These are phyloP conservation scores for Malurus leucopterus DNA, from an alignment of 2,797 vertebrate genomes.

Conservation along the genomic window DNA sequence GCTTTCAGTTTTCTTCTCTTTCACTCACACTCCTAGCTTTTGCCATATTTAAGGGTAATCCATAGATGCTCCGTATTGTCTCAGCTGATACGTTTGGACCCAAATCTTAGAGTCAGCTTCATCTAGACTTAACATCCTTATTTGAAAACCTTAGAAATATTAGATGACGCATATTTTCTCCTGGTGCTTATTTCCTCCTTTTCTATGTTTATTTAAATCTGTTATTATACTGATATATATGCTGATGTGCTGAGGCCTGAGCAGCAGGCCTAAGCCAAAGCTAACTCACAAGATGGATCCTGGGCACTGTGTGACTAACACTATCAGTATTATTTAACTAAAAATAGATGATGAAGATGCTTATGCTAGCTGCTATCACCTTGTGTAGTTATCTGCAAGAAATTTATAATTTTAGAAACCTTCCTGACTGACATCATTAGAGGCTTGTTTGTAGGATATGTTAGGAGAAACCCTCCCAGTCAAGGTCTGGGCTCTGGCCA, in stretches of 20 bases:
- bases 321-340: no score
- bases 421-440: no score
- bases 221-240: background rate
- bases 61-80: background rate
- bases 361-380: no score
- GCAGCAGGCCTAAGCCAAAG: no score
- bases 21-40: background rate
- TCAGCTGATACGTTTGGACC: background rate
- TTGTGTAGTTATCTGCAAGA: no score
- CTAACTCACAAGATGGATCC: no score
- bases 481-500: no score
- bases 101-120: background rate
- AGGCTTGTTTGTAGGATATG: no score
- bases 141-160: background rate
- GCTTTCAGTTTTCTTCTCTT: background rate
- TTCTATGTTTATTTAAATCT: background rate
- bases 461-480: no score
- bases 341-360: no score
- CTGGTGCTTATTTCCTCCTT: background rate
- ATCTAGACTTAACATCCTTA: background rate
- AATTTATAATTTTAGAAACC: no score
- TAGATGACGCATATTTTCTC: background rate
- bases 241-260: background rate
- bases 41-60: background rate
- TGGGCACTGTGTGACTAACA: no score